A percentile compares a stretch with the other conserved stretches of the same genome.
These are phyloP conservation scores for Regulus satrapa DNA, from an alignment of 2,113 vertebrate species.

Conservation along the genomic window DNA sequence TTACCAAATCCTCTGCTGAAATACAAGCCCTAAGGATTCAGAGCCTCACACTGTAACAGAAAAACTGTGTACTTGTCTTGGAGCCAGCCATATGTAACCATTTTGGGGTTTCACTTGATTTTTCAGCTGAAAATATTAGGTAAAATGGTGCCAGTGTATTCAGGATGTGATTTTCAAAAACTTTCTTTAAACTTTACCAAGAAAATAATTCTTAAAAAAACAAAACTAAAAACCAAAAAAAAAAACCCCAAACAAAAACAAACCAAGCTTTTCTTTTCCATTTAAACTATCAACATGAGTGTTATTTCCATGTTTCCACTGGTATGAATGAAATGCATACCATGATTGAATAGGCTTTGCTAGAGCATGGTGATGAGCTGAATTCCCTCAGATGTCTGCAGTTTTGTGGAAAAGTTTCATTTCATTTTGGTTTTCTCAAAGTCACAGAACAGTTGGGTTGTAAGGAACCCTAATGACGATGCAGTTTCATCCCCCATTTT, in stretches of 20 bases:
- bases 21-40: neutral
- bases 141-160: neutral
- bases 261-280: neutral
- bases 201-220: neutral
- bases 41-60: neutral
- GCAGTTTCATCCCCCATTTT: fast-evolving
- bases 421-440: neutral
- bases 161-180: neutral
- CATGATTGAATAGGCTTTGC: neutral
- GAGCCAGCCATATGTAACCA: neutral
- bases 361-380: neutral
- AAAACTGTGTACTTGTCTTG: neutral
- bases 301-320: neutral
- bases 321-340: neutral
- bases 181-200: neutral
- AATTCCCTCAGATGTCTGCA: neutral
- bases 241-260: too few relatives aligned
- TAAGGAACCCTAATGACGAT: neutral
- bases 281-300: neutral
- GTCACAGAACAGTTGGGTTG: neutral
- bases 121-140: neutral
- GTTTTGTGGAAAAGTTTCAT: neutral
- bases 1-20: neutral
- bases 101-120: neutral
- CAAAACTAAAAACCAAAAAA: neutral